phyloP scores from a whole-genome alignment of 2,113 vertebrate genomes.

The Seriola quinqueradiata region DNA sequence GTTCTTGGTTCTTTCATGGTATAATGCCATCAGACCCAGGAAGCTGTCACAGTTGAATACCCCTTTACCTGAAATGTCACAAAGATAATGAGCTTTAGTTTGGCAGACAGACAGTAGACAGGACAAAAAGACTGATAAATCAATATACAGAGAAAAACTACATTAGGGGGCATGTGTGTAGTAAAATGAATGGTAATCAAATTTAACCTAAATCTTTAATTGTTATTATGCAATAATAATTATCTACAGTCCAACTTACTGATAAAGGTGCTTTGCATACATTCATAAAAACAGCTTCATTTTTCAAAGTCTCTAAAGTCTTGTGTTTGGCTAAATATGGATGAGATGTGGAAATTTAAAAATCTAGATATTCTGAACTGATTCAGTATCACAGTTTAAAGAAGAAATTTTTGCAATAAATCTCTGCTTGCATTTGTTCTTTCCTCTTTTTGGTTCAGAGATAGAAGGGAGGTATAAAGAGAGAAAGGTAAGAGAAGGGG shows the following conservation, averaged over 20 bases:
- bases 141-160: background rate
- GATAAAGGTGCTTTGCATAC: conserved; percentile 2
- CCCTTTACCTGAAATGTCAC: conserved; percentile 71
- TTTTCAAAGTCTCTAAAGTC: background rate
- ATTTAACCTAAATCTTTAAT: background rate
- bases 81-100: conserved; percentile 23
- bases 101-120: background rate
- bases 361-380: background rate
- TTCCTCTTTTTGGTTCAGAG: background rate
- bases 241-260: background rate
- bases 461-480: background rate
- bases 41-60: conserved; percentile 80
- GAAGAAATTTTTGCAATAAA: background rate
- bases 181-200: background rate
- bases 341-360: background rate
- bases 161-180: background rate
- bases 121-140: background rate
- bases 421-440: background rate
- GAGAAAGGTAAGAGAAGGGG: background rate
- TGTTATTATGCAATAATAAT: background rate
- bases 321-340: too few species aligned
- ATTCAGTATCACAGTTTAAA: background rate
- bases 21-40: conserved; percentile 76
- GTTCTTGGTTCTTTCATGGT: conserved; percentile 79
- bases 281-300: background rate